These are phyloP conservation scores for Psylliodes chrysocephalus DNA, from an alignment of 2,888 invertebrate genomes.

Conservation along the genomic window DNA sequence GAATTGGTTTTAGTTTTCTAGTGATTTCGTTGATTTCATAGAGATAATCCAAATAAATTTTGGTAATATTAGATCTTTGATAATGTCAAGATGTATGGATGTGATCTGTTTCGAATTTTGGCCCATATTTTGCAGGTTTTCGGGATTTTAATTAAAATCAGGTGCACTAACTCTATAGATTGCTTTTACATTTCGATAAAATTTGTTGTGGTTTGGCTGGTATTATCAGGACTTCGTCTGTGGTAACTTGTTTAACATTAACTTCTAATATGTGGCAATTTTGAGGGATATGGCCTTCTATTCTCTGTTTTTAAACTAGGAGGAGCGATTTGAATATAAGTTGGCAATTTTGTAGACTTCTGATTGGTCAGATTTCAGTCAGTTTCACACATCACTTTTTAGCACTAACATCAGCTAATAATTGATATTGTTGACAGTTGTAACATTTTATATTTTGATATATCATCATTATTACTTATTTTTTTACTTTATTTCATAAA, in stretches of 20 bases:
- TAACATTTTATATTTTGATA: too few relatives aligned
- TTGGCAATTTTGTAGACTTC: too few relatives aligned
- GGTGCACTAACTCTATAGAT: background rate
- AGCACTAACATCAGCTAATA: too few relatives aligned
- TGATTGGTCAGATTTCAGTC: too few relatives aligned
- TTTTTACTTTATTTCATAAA: too few relatives aligned
- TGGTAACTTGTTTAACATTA: background rate
- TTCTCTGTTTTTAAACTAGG: too few relatives aligned
- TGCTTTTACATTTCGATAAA: background rate
- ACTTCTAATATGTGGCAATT: background rate
- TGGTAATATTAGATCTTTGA: background rate
- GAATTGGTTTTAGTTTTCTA: background rate
- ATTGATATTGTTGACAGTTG: too few relatives aligned
- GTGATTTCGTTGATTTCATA: background rate
- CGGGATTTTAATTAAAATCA: background rate
- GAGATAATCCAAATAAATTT: background rate
- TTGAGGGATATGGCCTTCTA: background rate
- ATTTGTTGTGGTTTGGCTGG: background rate
- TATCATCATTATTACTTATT: too few relatives aligned
- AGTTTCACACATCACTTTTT: too few relatives aligned
- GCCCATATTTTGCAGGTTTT: background rate
- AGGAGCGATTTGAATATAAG: too few relatives aligned
- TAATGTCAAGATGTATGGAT: background rate
- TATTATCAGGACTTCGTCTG: background rate
- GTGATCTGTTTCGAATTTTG: background rate